Conservation (phyloP, 2,888 invertebrate species). For the Andrena marginata region DNA sequence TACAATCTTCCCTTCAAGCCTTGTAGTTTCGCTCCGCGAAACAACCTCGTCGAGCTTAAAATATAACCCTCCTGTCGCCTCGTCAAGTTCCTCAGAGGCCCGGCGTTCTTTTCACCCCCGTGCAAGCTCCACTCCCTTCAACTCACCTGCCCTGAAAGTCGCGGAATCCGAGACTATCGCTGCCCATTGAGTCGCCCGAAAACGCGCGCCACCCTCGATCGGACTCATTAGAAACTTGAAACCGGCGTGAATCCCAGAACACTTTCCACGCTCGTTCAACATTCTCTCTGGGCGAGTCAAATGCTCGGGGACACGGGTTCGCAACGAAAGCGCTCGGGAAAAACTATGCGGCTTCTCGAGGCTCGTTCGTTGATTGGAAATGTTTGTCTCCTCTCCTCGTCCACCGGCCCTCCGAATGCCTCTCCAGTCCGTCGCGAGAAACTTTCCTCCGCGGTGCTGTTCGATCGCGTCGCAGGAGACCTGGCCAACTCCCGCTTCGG, state of each 20-base stretch:
- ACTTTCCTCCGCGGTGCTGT: conserved; percentile 31
- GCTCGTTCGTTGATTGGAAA: conserved; percentile 65
- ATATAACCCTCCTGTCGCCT: too few relatives aligned
- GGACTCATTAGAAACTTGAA: neutral
- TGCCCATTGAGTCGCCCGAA: too few relatives aligned
- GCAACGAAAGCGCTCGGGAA: neutral
- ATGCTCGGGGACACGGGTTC: neutral
- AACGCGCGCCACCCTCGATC: neutral
- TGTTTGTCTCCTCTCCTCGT: conserved; percentile 59
- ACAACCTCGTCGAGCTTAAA: too few relatives aligned
- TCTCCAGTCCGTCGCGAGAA: conserved; percentile 20
- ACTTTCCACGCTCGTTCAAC: neutral
- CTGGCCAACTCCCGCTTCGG: conserved; percentile 60
- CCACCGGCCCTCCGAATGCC: conserved; percentile 39
- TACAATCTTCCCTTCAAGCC: too few relatives aligned
- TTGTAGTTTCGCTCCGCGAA: too few relatives aligned
- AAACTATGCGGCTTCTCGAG: conserved; percentile 27
- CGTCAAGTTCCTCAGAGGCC: too few relatives aligned
- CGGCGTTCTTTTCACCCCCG: too few relatives aligned
- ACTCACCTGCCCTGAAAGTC: too few relatives aligned
- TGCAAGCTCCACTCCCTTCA: too few relatives aligned
- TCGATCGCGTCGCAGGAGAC: conserved; percentile 40
- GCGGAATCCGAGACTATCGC: too few relatives aligned
- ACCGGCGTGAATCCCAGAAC: neutral
- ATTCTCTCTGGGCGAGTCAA: neutral